phyloP scores from a whole-genome alignment of 2,888 invertebrate genomes.

The Oligia fasciuncula region DNA sequence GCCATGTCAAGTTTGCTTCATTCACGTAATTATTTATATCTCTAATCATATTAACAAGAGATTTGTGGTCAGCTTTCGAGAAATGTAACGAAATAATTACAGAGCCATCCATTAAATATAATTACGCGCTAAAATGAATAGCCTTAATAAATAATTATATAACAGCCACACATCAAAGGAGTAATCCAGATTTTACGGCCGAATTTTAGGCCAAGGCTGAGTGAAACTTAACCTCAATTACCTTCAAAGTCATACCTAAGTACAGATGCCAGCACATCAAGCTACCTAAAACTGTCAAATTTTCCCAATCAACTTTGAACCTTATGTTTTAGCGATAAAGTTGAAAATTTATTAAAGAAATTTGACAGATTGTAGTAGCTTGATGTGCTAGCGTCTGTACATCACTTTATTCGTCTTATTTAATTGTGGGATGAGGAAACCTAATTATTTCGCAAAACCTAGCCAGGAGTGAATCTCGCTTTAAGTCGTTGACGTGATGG shows the following conservation, averaged over 20 bases:
- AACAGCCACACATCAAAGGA: slow-evolving; percentile 43
- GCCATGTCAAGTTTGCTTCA: not conserved
- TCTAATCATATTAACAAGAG: not conserved
- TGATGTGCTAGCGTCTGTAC: not conserved
- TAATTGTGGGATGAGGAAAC: slow-evolving; percentile 21
- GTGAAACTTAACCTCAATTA: slow-evolving; percentile 39
- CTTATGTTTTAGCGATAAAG: too few species aligned
- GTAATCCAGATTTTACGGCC: slow-evolving; percentile 38
- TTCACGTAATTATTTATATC: not conserved
- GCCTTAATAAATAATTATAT: slow-evolving; percentile 9
- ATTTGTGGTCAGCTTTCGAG: not conserved
- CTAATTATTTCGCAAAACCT: slow-evolving; percentile 23
- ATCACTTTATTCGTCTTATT: slow-evolving; percentile 16
- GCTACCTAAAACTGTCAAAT: too few species aligned
- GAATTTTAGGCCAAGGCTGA: slow-evolving; percentile 24
- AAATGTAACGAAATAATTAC: not conserved
- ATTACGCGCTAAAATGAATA: slow-evolving; percentile 22
- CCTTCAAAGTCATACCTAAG: slow-evolving; percentile 30
- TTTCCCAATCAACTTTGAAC: too few species aligned
- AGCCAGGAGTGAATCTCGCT: not conserved
- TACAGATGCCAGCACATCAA: not conserved
- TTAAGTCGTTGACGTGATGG: not conserved
- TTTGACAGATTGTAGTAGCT: too few species aligned
- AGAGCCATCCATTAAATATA: slow-evolving; percentile 7
- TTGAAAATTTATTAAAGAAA: too few species aligned